These are phyloP conservation scores for Urocynchramus pylzowi DNA, from an alignment of 2,113 vertebrate species.

Conservation along the genomic window DNA sequence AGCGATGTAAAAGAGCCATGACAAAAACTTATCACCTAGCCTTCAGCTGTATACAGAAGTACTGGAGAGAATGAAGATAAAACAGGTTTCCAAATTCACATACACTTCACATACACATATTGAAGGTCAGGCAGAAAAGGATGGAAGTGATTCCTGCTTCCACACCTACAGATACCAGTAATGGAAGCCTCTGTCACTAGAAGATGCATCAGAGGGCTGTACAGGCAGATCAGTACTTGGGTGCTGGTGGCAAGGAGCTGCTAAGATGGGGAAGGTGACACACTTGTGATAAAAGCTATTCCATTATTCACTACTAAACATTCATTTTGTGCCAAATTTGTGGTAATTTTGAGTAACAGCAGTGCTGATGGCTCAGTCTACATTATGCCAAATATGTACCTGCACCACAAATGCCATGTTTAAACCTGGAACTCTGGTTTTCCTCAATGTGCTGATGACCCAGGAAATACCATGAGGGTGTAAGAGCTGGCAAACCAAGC, in stretches of 20 bases:
- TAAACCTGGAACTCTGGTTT: not conserved
- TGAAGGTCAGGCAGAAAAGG: not conserved
- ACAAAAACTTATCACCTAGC: constrained; percentile 4
- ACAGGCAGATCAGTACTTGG: not conserved
- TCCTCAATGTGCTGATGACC: not conserved
- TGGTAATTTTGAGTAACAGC: not conserved
- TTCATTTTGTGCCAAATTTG: not conserved
- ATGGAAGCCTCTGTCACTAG: not conserved
- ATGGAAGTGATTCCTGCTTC: not conserved
- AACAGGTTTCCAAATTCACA: not conserved
- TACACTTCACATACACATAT: not conserved
- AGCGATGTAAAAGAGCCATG: not conserved
- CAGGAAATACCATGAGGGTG: not conserved
- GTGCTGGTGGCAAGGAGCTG: not conserved
- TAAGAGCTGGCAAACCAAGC: not conserved
- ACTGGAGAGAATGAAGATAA: not conserved
- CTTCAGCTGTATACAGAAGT: not conserved
- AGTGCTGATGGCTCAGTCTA: not conserved
- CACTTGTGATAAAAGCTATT: not conserved
- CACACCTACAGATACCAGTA: not conserved
- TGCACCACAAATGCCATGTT: not conserved
- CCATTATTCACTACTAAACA: not conserved
- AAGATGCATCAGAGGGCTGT: not conserved
- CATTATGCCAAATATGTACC: not conserved
- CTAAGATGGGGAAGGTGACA: not conserved